Percentiles rank a stretch among this genome's conserved stretches.
Conservation (phyloP, 2,113 vertebrate species). For the Hemibagrus wyckioides region DNA sequence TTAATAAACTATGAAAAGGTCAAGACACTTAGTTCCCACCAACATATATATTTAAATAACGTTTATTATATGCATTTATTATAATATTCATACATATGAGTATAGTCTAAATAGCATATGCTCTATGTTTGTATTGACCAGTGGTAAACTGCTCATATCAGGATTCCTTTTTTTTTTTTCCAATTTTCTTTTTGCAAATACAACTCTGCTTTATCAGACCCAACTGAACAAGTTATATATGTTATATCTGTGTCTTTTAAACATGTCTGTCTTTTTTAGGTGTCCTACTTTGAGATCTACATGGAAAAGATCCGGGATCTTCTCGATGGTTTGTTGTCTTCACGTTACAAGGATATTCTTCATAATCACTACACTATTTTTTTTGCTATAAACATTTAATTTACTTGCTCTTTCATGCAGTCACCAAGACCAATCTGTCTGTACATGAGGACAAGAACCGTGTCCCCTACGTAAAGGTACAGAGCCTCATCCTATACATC, state of each 20-base stretch:
- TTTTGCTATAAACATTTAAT: background rate
- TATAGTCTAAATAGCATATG: background rate
- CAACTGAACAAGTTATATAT: too few relatives aligned
- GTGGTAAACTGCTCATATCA: background rate
- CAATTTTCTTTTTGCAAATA: background rate
- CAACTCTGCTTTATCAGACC: background rate
- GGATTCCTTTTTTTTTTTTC: background rate
- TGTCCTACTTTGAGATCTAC: constrained; percentile 97
- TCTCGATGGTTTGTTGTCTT: constrained; percentile 81
- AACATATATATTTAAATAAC: too few relatives aligned
- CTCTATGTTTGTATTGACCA: background rate
- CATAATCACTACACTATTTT: background rate
- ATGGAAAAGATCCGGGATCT: constrained; percentile 96
- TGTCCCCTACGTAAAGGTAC: constrained; percentile 95
- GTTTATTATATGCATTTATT: too few relatives aligned
- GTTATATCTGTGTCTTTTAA: background rate
- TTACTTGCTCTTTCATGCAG: constrained; percentile 59
- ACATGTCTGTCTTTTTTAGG: constrained; percentile 67
- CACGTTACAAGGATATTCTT: background rate
- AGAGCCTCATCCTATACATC: constrained; percentile 19
- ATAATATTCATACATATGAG: background rate
- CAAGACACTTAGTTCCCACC: background rate
- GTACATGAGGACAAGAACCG: constrained; percentile 95
- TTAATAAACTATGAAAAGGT: background rate
- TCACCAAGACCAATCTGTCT: constrained; percentile 92